Evolutionary conservation across 2,113 vertebrate genomes (phyloP), one percentile per base, ranked within the genome.

Genomic region (Craseonycteris thonglongyai): DNA sequence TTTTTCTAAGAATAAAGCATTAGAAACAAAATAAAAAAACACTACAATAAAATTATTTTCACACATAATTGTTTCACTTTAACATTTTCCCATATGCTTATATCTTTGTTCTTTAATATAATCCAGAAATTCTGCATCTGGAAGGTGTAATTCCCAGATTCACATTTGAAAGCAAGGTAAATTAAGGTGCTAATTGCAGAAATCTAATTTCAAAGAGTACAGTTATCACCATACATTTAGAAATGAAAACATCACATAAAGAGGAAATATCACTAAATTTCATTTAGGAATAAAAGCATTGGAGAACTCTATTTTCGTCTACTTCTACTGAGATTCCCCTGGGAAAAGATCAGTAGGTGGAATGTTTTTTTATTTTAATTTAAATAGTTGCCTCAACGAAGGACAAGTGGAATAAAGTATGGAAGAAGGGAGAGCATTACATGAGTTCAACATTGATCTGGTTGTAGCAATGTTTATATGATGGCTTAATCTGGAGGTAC

Each of bases 131-230:
- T 89, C 75, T 96, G 61, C 93, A 95, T 97, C 95, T 98, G 97
- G 96, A 95, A 97, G 85, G 91, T 66, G 19, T 98, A 96, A 94
- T 98, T 98, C 97, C 92, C 91, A 96, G 96, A 98, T 98, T 40
- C 63, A 91, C 95, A 97, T 98, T 98, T 98, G 96, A 98, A 98
- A 94, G 59, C 42, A 97, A 97, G 15, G 79, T 65, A 97, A 97
- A 97, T 97, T 94, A 98, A 97, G 97, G 95, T 95, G 85, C 88
- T 98, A 97, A 98, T 97, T 95, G 81, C 93, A 94, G 79, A 98
- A 97, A 98, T 98, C 68, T 97, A 98, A 98, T 98, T 98, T 98
- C 91, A 87, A 33, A 76, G 59, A 97, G 54, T 90, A 96, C 38
- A 94, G 30, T 96, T 95, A 95, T 94, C 86, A 58, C 63, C 79